Base-by-base conservation (phyloP, 2,797 vertebrate species). In the Anableps anableps region DNA sequence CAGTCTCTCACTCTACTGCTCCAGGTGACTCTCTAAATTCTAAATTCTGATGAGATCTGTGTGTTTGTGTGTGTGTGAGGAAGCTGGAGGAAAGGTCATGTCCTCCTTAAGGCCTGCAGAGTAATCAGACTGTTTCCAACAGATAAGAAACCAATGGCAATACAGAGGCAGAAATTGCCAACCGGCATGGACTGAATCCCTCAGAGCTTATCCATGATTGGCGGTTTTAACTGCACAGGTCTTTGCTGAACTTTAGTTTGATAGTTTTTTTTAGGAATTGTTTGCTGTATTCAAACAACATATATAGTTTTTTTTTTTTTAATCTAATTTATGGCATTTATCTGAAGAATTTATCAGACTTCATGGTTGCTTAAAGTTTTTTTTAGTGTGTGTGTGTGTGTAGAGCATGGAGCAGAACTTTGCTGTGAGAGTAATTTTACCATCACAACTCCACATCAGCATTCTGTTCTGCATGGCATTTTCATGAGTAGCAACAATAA, bases 101-200 rank as follows among this genome's bases (percentile, higher is more conserved):
- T 71, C 23, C 41, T 41, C 38, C 41, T 71, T 71, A 45, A 71
- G 68, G 68, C 68, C 68, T 0, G 68, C 68, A 43, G 23, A 71
- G 68, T 64, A 43, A 43, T 71, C 68, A 45, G 41, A 71, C 38
- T 71, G 41, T 71, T 71, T 45, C 68, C 68, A 71, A 43, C 26
- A 45, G 41, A 71, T 71, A 71, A 71, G 68, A 71, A 43, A 43
- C 68, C 68, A n/a, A n/a, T n/a, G 41, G 68, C 38, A 14, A 13
- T 19, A 60, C 58, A 60, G 31, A 64, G 31, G 60, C 31, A 36
- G 31, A 34, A 36, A 36, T 34, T 64, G 31, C 60, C 60, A 62
- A 17, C 31, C 16, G 1, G 31, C 31, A 62, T 64, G 60, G 60
- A 36, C 60, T 21, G 60, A 17, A 62, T 36, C 19, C 60, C 31